Evolutionary conservation across 1,140 invertebrate genomes (phyloP).

Genomic region (Bombyx mandarina): DNA sequence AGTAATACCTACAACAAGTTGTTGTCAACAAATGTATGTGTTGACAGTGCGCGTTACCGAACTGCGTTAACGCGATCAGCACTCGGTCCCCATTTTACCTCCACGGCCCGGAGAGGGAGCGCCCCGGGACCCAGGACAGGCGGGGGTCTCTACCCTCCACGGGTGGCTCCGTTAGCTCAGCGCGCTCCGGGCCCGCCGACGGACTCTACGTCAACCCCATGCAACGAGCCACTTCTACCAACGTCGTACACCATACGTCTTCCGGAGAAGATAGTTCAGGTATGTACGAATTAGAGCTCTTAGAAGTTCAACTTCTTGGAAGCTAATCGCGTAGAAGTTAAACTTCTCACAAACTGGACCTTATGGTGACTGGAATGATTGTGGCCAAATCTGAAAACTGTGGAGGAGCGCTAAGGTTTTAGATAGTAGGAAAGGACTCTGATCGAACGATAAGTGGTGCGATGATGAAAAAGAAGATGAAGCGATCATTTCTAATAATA

Average conservation of each 20-base stretch:
- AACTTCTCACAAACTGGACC: no score
- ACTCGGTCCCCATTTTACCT: slow-evolving; percentile 79
- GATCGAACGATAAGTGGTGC: no score
- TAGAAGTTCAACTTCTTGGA: no score
- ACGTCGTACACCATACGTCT: slow-evolving; percentile 44
- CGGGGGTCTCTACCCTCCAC: slow-evolving; percentile 44
- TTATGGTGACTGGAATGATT: no score
- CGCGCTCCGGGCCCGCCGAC: slow-evolving; percentile 76
- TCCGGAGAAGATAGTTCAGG: slow-evolving; percentile 67
- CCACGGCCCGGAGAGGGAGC: slow-evolving; percentile 73
- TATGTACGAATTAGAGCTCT: slow-evolving; percentile 11
- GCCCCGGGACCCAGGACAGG: slow-evolving; percentile 30
- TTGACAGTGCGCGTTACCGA: slow-evolving; percentile 70
- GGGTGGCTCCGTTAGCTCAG: slow-evolving; percentile 53
- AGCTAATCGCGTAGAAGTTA: no score
- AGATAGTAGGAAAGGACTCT: no score
- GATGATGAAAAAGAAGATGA: no score
- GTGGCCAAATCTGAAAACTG: no score
- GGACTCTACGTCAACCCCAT: slow-evolving; percentile 87
- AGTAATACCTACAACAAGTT: no score
- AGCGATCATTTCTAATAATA: no score
- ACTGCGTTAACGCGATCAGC: slow-evolving; percentile 67
- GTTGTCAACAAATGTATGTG: background rate
- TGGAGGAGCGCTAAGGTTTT: no score
- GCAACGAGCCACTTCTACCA: slow-evolving; percentile 62